Evolutionary conservation across 2,888 invertebrate genomes (phyloP).

Genomic region (Galerucella calmariensis): DNA sequence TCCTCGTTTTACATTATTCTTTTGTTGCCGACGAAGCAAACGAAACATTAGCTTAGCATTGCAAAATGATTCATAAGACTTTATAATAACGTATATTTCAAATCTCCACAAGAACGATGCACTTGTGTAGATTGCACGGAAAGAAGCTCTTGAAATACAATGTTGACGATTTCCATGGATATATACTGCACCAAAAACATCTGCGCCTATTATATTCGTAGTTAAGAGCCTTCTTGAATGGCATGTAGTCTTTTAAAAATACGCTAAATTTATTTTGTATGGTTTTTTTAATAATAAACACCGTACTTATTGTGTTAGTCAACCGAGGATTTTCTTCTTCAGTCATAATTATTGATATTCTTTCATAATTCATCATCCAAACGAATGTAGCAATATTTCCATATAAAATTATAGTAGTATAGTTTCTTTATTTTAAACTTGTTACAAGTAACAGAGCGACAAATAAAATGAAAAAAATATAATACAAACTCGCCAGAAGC

Average conservation of each 20-base stretch:
- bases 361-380: too few relatives aligned
- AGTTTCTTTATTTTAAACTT: too few relatives aligned
- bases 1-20: not conserved
- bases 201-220: too few relatives aligned
- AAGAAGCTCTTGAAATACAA: not conserved
- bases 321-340: not conserved
- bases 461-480: too few relatives aligned
- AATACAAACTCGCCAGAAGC: constrained; percentile 6
- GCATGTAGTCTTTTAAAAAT: not conserved
- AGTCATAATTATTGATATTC: too few relatives aligned
- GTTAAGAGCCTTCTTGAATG: not conserved
- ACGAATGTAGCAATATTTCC: too few relatives aligned
- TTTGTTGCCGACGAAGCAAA: not conserved
- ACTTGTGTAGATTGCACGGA: not conserved
- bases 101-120: constrained; percentile 14
- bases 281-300: too few relatives aligned
- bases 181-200: not conserved
- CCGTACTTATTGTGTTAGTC: too few relatives aligned
- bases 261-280: not conserved
- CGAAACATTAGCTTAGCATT: not conserved
- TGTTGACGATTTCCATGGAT: not conserved
- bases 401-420: too few relatives aligned
- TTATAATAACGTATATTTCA: constrained; percentile 27
- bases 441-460: too few relatives aligned
- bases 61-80: constrained; percentile 18